Percentiles rank a stretch among this genome's conserved stretches.
Conservation (phyloP, 2,797 vertebrate species). For the Chelon labrosus region DNA sequence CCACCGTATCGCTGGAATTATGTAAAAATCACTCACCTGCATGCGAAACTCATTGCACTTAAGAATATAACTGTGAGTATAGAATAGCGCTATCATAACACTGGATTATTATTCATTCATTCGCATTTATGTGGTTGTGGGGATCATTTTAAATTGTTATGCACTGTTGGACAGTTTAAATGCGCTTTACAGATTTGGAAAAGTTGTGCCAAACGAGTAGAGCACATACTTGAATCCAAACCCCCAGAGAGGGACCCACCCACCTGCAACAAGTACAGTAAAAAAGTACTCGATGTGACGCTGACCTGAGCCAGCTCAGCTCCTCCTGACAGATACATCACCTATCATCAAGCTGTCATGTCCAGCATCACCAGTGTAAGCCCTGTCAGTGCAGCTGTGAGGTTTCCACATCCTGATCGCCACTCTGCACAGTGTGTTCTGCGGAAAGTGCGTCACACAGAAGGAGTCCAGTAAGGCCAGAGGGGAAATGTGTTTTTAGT, state of each 20-base stretch:
- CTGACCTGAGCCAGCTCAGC: constrained; percentile 36
- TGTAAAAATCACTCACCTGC: not conserved
- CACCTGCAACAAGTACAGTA: constrained; percentile 9
- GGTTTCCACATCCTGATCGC: constrained; percentile 71
- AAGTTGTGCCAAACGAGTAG: too few relatives aligned
- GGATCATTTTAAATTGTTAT: not conserved
- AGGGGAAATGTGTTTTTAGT: constrained; percentile 68
- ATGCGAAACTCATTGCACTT: too few relatives aligned
- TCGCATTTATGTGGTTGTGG: not conserved
- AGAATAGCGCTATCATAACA: too few relatives aligned
- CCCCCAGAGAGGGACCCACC: not conserved
- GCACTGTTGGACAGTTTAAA: not conserved
- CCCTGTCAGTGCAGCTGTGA: constrained; percentile 52
- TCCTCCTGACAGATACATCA: constrained; percentile 34
- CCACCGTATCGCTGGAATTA: not conserved
- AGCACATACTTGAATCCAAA: not conserved
- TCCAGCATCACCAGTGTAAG: constrained; percentile 42
- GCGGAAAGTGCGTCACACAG: constrained; percentile 74
- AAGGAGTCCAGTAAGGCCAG: constrained; percentile 56
- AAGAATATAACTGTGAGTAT: too few relatives aligned
- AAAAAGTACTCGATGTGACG: constrained; percentile 16
- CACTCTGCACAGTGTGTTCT: constrained; percentile 51
- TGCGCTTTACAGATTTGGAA: too few relatives aligned
- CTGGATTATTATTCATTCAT: not conserved
- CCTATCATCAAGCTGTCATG: constrained; percentile 58